Evolutionary conservation across 35 echinoderm and acorn worm genomes (phyloP), one percentile per base, ranked within the genome.

Genomic region (Nesometra sesokonis): DNA sequence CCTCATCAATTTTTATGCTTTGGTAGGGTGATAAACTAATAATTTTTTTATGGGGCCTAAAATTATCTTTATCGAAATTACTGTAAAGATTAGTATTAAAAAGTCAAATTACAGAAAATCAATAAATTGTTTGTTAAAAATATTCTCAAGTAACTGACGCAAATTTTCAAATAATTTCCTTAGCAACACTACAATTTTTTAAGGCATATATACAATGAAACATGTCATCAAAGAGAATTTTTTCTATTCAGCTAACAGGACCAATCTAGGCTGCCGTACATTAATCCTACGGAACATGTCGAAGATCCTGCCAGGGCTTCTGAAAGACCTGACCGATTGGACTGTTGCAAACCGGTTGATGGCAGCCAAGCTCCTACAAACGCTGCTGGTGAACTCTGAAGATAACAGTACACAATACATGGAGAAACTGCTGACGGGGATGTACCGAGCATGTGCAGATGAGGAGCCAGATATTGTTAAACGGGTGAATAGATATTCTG

Each of bases 351-450:
- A 99, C 84, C 87, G 96, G 23, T 82, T 92, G 57, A 99, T 99
- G 96, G 46, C 96, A 15, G 83, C 90, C n/a, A 91, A 91, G 82
- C 90, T 99, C 17, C 82, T 99, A 0, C 46, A 86, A 19, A 80
- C 91, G 21, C 81, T 99, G 13, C 81, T 99, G 0, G 27, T 99
- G 35, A 99, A 99, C 84, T 86, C 92, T 15, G 96, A 99, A 78
- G 96, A 99, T 46, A 85, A 99, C 82, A 94, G 90, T 76, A 99
- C 96, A 15, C 96, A 99, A 78, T 90, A 99, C 85, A 86, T 99
- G 84, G 87, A 88, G 32, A 86, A 89, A 31, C 88, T 99, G 13
- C 88, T 99, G 37, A 82, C 96, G 4, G 90, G 92, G 33, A 89
- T 99, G 78, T 99, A 99, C 87, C 94, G 85, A 80, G 96, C 96